Percentiles rank a stretch among this genome's conserved stretches.
Conservation (phyloP, 2,797 vertebrate species). For the Alca torda region DNA sequence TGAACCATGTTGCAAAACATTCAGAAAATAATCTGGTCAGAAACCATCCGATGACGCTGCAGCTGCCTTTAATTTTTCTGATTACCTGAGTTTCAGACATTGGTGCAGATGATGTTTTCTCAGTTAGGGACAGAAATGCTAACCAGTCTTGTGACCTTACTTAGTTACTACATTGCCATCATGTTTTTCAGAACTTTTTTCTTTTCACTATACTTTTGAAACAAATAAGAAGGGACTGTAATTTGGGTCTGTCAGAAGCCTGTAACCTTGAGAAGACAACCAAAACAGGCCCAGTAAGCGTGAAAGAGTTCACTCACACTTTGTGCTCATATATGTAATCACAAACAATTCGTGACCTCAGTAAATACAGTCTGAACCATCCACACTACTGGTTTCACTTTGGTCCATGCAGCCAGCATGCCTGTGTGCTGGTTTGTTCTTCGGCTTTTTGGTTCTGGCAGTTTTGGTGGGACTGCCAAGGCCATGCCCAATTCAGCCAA, state of each 20-base stretch:
- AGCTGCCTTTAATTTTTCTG: neutral
- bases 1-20: neutral
- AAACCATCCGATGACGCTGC: neutral
- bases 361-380: neutral
- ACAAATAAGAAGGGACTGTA: neutral
- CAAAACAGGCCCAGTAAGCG: neutral
- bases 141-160: neutral
- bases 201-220: neutral
- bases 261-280: neutral
- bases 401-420: neutral
- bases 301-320: neutral
- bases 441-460: neutral
- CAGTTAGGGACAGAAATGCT: neutral
- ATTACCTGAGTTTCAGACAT: neutral
- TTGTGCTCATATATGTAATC: neutral
- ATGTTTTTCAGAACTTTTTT: neutral
- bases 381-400: neutral
- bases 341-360: neutral
- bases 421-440: neutral
- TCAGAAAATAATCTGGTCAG: neutral
- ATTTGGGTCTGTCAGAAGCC: neutral
- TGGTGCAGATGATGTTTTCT: neutral
- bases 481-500: neutral
- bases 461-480: neutral
- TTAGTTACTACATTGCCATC: neutral